phyloP scores from a whole-genome alignment of 2,888 invertebrate species.

The Corbicula japonica region DNA sequence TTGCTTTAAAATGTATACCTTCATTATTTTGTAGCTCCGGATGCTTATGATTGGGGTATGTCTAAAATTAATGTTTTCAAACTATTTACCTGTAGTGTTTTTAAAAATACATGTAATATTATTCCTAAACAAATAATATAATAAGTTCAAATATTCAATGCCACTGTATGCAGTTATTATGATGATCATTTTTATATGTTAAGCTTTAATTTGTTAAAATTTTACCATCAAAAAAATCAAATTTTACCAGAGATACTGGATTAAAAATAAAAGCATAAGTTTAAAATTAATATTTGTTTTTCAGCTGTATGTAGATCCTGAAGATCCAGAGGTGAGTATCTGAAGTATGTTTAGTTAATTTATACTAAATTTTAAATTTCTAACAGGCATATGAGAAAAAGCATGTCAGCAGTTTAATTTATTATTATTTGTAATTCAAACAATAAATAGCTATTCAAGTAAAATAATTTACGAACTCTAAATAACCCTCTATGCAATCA shows the following conservation, averaged over 20 bases:
- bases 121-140: no score
- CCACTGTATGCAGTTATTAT: not conserved
- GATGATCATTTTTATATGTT: not conserved
- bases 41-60: constrained; percentile 85
- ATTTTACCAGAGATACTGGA: not conserved
- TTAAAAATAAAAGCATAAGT: not conserved
- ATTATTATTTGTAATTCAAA: no score
- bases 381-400: no score
- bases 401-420: no score
- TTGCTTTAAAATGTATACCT: not conserved
- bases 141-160: no score
- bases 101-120: no score
- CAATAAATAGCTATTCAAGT: no score
- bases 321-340: constrained; percentile 83
- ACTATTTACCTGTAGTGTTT: not conserved
- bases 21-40: constrained; percentile 80
- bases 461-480: no score
- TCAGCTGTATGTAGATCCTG: constrained; percentile 84
- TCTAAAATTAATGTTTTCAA: no score
- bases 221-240: not conserved
- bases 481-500: no score
- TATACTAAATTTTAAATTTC: not conserved
- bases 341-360: not conserved
- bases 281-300: constrained; percentile 45
- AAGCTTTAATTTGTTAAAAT: no score